These are phyloP conservation scores for Acanthopagrus latus DNA, from an alignment of 2,797 vertebrate species.

Conservation along the genomic window DNA sequence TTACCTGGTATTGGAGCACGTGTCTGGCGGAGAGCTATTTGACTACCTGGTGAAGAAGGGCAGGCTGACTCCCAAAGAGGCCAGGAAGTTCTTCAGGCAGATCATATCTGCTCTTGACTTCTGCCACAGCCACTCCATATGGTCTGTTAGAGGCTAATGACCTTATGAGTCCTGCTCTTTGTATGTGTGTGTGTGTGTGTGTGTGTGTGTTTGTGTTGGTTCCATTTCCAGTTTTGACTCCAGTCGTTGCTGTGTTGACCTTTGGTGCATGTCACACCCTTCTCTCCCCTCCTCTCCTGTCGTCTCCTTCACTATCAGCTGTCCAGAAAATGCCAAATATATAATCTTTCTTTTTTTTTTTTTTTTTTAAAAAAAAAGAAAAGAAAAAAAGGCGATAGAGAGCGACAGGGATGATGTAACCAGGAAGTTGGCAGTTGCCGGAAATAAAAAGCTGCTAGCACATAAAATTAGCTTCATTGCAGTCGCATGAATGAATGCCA, in stretches of 20 bases:
- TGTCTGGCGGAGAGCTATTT: conserved; percentile 93
- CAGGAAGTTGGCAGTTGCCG: too few relatives aligned
- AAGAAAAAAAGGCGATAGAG: too few relatives aligned
- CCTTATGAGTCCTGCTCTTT: neutral
- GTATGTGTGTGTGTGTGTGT: neutral
- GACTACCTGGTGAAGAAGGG: conserved; percentile 96
- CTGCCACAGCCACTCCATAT: conserved; percentile 95
- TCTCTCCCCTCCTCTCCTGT: neutral
- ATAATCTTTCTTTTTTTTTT: too few relatives aligned
- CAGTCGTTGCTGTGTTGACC: neutral
- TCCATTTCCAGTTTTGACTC: neutral
- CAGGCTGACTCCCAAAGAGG: conserved; percentile 92
- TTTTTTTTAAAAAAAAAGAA: too few relatives aligned
- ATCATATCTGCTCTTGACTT: conserved; percentile 95
- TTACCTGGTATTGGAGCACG: conserved; percentile 94
- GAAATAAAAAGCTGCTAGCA: too few relatives aligned
- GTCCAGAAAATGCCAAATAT: neutral
- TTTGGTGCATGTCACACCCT: neutral
- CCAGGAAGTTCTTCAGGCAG: conserved; percentile 94
- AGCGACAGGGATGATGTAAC: too few relatives aligned
- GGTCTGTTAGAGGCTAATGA: conserved; percentile 76
- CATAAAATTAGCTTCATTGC: too few relatives aligned
- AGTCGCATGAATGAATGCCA: too few relatives aligned
- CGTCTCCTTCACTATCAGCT: neutral
- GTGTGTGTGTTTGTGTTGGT: neutral